Evolutionary conservation across 1,140 invertebrate genomes (phyloP), one percentile per base, ranked within the genome.

Genomic region (Zaprionus tsacasi): DNA sequence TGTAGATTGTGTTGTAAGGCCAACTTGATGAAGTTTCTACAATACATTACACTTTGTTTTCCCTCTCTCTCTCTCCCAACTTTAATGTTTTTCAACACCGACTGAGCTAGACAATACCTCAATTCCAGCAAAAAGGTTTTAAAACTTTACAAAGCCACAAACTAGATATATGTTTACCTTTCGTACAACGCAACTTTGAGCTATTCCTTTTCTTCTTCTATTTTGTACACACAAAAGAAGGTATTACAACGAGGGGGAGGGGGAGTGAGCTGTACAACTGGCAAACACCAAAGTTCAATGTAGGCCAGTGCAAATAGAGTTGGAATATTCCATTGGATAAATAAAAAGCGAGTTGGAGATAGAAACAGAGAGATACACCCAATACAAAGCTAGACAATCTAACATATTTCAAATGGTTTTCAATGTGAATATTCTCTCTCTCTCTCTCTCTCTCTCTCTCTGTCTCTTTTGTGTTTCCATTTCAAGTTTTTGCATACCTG

Each of bases 211-310:
- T 60, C n/a, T 60, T 8, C n/a, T 48, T 75, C 8, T 43, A 36
- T 75, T 72, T 68, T 74, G 75, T 69, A 54, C 68, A 74, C 57
- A 77, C 52, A 77, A 57, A 64, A 30, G 59, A 64, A 69, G 59
- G 30, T 70, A 65, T 78, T 59, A 25, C 65, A 60, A 73, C 58
- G 57, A 64, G 43, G 52, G n/a, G 11, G 33, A 13, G 25, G 36
- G 64, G 36, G 38, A 38, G 48, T 15, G 60, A 25, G 15, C 6
- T 6, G 21, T 21, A 43, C 17, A 30, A 38, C 43, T 56, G 36
- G 40, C 35, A 36, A 35, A 54, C 33, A 40, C 21, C 72, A 75
- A 40, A 64, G 67, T 64, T 75, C 58, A 64, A 70, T 75, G 67
- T 70, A 25, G 72, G 72, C 59, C 54, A 75, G 45, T 27, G 40